Evolutionary conservation across 2,797 vertebrate genomes (phyloP).

Genomic region (Ctenochaetus hawaiiensis): DNA sequence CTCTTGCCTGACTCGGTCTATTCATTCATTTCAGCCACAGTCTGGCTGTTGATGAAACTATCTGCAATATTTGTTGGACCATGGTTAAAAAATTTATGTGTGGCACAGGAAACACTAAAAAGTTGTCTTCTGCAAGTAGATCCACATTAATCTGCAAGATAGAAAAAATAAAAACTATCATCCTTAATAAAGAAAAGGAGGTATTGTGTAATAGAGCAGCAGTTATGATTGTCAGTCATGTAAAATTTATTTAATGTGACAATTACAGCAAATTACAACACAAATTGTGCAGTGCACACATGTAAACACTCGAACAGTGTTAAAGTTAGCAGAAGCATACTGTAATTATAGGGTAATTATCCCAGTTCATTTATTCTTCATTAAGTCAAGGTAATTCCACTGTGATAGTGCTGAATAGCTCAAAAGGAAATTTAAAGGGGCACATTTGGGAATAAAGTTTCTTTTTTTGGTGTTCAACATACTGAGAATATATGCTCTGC

Average conservation of each 20-base stretch:
- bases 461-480: not conserved
- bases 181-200: not conserved
- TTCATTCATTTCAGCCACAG: slow-evolving; percentile 78
- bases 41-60: slow-evolving; percentile 82
- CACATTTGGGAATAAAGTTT: not conserved
- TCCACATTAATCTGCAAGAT: not conserved
- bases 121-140: slow-evolving; percentile 17
- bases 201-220: not conserved
- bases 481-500: not conserved
- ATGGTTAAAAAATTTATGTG: slow-evolving; percentile 46
- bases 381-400: not conserved
- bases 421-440: not conserved
- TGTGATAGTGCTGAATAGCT: not conserved
- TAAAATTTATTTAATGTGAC: not conserved
- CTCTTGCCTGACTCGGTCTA: slow-evolving; percentile 77
- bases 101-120: slow-evolving; percentile 24
- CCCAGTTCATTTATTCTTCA: not conserved
- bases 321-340: not conserved
- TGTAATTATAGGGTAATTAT: slow-evolving; percentile 9
- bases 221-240: not conserved
- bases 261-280: not conserved
- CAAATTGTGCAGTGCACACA: not conserved
- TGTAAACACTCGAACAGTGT: not conserved
- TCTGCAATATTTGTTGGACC: slow-evolving; percentile 70
- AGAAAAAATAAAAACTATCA: not conserved